These are phyloP conservation scores for Allobates femoralis DNA, from an alignment of 2,797 vertebrate genomes.

Conservation along the genomic window DNA sequence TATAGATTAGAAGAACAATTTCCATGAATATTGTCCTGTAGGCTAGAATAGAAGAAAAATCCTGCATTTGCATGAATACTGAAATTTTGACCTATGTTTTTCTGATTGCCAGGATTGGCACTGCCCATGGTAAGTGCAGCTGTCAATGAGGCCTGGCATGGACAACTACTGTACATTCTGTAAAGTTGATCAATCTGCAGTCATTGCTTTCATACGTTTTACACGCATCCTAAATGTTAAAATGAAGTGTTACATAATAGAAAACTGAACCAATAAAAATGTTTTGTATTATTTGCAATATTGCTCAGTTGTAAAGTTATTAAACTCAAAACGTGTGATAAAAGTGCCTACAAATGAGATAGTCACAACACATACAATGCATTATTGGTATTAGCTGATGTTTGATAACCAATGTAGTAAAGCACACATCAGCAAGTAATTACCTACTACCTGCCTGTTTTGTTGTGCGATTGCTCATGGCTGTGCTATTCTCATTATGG, in stretches of 20 bases:
- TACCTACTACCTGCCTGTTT: no score
- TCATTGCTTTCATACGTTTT: neutral
- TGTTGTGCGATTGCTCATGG: no score
- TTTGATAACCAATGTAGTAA: no score
- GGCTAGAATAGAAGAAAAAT: neutral
- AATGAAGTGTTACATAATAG: conserved; percentile 9
- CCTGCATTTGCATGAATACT: no score
- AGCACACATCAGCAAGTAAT: no score
- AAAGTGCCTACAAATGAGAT: neutral
- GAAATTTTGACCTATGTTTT: neutral
- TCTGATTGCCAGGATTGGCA: neutral
- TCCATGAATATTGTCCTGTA: neutral
- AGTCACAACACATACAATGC: no score
- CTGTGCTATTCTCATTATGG: no score
- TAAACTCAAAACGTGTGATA: neutral
- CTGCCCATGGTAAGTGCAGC: neutral
- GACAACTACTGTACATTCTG: neutral
- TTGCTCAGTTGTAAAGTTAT: neutral
- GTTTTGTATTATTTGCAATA: conserved; percentile 14
- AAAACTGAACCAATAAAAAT: neutral
- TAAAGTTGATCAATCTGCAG: neutral
- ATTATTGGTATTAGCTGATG: no score
- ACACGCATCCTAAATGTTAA: neutral
- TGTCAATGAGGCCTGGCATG: neutral
- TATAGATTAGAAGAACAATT: neutral